These are phyloP conservation scores for Dryobota labecula DNA, from an alignment of 2,888 invertebrate species.

Conservation along the genomic window DNA sequence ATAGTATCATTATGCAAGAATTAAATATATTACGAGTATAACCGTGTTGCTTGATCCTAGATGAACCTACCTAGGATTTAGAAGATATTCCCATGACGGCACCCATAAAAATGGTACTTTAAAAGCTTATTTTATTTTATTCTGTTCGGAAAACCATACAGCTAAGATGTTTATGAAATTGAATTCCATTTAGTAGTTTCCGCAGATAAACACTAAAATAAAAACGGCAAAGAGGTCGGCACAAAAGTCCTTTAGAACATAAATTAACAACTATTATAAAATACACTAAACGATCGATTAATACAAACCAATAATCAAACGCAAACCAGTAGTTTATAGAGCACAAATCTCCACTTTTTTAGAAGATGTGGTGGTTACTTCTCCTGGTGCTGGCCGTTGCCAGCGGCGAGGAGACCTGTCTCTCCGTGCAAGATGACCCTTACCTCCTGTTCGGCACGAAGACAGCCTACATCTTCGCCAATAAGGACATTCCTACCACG, in stretches of 20 bases:
- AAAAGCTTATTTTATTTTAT: background rate
- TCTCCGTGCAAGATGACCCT: conserved; percentile 91
- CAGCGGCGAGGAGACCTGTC: conserved; percentile 90
- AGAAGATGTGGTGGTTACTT: conserved; percentile 69
- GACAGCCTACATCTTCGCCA: conserved; percentile 94
- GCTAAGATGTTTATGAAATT: too few relatives aligned
- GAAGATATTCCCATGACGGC: background rate
- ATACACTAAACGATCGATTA: background rate
- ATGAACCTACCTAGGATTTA: background rate
- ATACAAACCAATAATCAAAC: background rate
- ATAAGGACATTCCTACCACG: conserved; percentile 87
- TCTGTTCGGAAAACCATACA: background rate
- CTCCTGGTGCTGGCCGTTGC: conserved; percentile 70
- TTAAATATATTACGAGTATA: too few relatives aligned
- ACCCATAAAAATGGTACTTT: background rate
- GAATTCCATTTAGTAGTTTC: too few relatives aligned
- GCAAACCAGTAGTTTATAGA: background rate
- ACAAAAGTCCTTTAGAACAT: background rate
- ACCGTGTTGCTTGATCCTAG: background rate
- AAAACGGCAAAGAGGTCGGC: background rate
- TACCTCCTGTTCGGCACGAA: conserved; percentile 93
- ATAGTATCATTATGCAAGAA: background rate
- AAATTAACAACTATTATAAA: background rate
- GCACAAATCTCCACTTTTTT: conserved; percentile 26
- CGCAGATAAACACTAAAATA: background rate